A percentile compares a stretch with the other conserved stretches of the same genome.
These are phyloP conservation scores for Cyclargus thomasi DNA, from an alignment of 1,140 invertebrate species.

Conservation along the genomic window DNA sequence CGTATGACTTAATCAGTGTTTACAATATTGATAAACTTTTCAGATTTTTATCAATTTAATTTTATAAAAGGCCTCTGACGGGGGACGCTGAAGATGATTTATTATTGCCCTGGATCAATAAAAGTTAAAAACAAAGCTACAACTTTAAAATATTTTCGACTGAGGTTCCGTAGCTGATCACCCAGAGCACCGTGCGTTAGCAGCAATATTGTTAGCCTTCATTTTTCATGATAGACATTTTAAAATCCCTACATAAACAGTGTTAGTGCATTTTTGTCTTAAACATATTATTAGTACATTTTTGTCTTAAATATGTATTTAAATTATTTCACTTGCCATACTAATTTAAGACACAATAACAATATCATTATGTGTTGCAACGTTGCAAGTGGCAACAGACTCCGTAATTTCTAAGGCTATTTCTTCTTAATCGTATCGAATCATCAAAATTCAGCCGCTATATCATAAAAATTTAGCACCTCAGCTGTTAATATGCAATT, in stretches of 20 bases:
- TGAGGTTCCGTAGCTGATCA: conserved; percentile 15
- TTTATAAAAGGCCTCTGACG: conserved; percentile 30
- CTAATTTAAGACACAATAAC: not conserved
- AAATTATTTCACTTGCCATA: too few species aligned
- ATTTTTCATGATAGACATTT: too few species aligned
- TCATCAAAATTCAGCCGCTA: not conserved
- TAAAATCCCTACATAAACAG: not conserved
- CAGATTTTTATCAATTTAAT: conserved; percentile 39
- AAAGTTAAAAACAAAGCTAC: conserved; percentile 1
- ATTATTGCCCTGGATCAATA: conserved; percentile 19
- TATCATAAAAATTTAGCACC: not conserved
- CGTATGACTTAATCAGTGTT: conserved; percentile 29
- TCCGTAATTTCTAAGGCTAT: not conserved
- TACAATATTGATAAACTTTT: conserved; percentile 33
- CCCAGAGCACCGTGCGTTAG: too few species aligned
- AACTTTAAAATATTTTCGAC: not conserved
- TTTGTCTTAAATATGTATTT: not conserved
- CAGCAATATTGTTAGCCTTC: too few species aligned
- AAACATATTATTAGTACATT: not conserved
- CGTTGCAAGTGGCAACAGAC: not conserved
- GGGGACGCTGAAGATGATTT: conserved; percentile 30
- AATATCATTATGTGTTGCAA: not conserved
- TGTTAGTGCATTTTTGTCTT: not conserved
- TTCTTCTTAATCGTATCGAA: not conserved
- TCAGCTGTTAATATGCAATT: not conserved